phyloP scores from a whole-genome alignment of 1,140 invertebrate genomes.

The Pseudomyrmex pallidus region DNA sequence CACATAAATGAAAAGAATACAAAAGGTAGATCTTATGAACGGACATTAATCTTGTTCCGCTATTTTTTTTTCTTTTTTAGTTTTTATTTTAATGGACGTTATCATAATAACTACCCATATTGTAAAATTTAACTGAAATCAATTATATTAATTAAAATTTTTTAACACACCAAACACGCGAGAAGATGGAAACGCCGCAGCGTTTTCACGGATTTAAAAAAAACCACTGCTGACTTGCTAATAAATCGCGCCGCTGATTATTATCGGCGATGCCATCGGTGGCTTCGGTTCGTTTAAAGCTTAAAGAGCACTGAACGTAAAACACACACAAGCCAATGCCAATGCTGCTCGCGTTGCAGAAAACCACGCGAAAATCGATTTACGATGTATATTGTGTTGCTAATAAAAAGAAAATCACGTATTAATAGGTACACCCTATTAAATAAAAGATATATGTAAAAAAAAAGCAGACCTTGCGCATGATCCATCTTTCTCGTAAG shows the following conservation, averaged over 20 bases:
- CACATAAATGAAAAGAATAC: not conserved
- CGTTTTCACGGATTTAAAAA: not conserved
- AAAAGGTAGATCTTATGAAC: not conserved
- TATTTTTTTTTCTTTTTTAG: too few relatives aligned
- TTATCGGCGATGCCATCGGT: not conserved
- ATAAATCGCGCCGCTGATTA: slow-evolving; percentile 32
- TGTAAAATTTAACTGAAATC: too few relatives aligned
- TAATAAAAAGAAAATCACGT: slow-evolving; percentile 14
- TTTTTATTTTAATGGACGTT: too few relatives aligned
- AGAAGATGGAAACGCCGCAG: too few relatives aligned
- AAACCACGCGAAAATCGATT: slow-evolving; percentile 41
- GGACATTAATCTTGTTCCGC: too few relatives aligned
- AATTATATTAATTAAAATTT: not conserved
- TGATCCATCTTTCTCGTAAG: not conserved
- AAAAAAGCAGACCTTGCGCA: too few relatives aligned
- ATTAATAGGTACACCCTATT: too few relatives aligned
- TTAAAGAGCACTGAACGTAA: slow-evolving; percentile 17
- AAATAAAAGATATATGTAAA: too few relatives aligned
- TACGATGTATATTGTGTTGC: not conserved
- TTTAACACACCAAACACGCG: too few relatives aligned
- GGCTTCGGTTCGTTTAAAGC: slow-evolving; percentile 21
- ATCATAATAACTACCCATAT: too few relatives aligned
- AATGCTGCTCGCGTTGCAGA: not conserved
- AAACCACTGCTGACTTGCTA: not conserved
- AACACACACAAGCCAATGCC: not conserved